Percentiles rank a stretch among this genome's conserved stretches.
These are phyloP conservation scores for Batillaria attramentaria DNA, from an alignment of 1,140 invertebrate species.

Conservation along the genomic window DNA sequence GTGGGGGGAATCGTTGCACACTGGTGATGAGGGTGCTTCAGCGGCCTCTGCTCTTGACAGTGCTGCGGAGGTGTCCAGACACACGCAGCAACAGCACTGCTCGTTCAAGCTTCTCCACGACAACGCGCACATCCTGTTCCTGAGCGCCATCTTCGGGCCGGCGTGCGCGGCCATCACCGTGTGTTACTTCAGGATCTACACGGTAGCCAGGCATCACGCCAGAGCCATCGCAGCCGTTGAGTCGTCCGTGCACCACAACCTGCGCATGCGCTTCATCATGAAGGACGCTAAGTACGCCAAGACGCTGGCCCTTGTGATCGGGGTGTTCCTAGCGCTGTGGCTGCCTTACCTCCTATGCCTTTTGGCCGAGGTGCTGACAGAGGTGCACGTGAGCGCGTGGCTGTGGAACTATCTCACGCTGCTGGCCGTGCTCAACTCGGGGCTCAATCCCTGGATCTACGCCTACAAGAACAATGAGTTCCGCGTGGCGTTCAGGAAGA, in stretches of 20 bases:
- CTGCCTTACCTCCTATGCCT: slow-evolving; percentile 78
- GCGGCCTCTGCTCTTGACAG: slow-evolving; percentile 73
- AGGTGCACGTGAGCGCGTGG: slow-evolving; percentile 74
- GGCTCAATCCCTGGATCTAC: slow-evolving; percentile 80
- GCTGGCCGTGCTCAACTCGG: slow-evolving; percentile 77
- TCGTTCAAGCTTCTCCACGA: slow-evolving; percentile 54
- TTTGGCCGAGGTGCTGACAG: slow-evolving; percentile 75
- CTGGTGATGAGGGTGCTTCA: no score
- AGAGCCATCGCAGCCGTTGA: slow-evolving; percentile 79
- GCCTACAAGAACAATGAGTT: slow-evolving; percentile 80
- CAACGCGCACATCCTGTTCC: slow-evolving; percentile 47
- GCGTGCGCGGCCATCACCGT: slow-evolving; percentile 73
- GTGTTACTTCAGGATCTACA: slow-evolving; percentile 80
- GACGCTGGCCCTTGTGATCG: slow-evolving; percentile 78
- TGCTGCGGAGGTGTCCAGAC: slow-evolving; percentile 72
- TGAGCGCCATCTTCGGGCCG: slow-evolving; percentile 57
- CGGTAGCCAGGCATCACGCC: slow-evolving; percentile 78
- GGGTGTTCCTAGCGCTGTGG: slow-evolving; percentile 78
- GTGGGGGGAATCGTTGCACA: slow-evolving; percentile 5
- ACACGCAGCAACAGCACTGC: no score
- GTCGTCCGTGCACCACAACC: slow-evolving; percentile 72
- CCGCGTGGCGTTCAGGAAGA: slow-evolving; percentile 76
- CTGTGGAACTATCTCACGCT: slow-evolving; percentile 75
- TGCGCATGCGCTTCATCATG: slow-evolving; percentile 48
- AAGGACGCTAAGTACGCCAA: slow-evolving; percentile 76